A percentile compares a stretch with the other conserved stretches of the same genome.
Evolutionary conservation across 2,113 vertebrate genomes (phyloP).

Genomic region (Mesembrinibis cayennensis): DNA sequence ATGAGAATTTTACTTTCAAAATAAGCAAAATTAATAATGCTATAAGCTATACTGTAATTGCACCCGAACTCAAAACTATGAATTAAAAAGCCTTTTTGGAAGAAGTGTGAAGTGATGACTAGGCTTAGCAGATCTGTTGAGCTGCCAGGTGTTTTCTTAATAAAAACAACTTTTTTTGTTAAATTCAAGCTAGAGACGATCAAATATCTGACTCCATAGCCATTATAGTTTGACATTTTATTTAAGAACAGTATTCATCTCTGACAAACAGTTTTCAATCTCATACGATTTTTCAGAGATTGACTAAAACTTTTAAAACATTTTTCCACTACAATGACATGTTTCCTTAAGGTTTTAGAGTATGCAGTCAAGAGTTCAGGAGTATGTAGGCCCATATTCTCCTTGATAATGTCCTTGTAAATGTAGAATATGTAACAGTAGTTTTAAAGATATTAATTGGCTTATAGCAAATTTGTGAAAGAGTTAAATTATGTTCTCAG

Average conservation of each 20-base stretch:
- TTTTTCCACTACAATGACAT: background rate
- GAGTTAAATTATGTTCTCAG: background rate
- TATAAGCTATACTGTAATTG: background rate
- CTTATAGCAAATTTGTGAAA: background rate
- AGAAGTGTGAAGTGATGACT: constrained; percentile 45
- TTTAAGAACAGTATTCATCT: constrained; percentile 59
- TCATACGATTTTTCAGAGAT: constrained; percentile 3
- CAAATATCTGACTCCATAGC: constrained; percentile 7
- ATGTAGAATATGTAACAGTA: background rate
- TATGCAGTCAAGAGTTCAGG: background rate
- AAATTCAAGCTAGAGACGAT: constrained; percentile 51
- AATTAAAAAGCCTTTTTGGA: constrained; percentile 30
- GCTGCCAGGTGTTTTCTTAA: constrained; percentile 51
- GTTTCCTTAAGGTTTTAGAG: constrained; percentile 10
- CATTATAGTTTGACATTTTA: constrained; percentile 51
- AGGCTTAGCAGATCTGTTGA: constrained; percentile 53
- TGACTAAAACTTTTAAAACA: constrained; percentile 41
- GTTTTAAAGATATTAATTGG: background rate
- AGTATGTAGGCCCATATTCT: background rate
- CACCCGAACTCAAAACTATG: background rate
- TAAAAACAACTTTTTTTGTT: constrained; percentile 53
- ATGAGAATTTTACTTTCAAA: background rate
- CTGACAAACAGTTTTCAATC: constrained; percentile 36
- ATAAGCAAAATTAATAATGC: background rate
- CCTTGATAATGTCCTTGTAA: background rate